A percentile compares a stretch with the other conserved stretches of the same genome.
phyloP scores from a whole-genome alignment of 2,888 invertebrate species.

The Synergus gifuensis region DNA sequence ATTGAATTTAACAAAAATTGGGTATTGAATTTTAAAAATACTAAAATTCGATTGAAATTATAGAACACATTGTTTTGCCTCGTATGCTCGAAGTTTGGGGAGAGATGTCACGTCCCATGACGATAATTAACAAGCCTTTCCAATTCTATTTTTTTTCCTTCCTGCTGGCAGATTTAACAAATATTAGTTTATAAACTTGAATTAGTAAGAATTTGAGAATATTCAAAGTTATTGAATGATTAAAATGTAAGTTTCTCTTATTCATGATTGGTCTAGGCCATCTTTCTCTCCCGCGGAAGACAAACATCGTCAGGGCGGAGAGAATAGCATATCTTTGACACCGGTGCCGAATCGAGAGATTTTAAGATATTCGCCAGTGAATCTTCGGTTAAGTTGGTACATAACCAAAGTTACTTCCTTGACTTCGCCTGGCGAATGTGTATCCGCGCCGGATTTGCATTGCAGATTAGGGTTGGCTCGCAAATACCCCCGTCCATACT shows the following conservation, averaged over 20 bases:
- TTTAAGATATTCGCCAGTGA: conserved; percentile 37
- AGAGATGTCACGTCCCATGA: background rate
- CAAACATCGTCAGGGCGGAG: conserved; percentile 5
- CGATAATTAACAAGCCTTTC: background rate
- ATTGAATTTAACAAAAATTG: background rate
- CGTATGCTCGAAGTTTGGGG: background rate
- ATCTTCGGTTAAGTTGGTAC: conserved; percentile 36
- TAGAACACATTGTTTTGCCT: no score
- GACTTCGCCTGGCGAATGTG: conserved; percentile 53
- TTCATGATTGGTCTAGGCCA: conserved; percentile 3
- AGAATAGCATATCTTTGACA: background rate
- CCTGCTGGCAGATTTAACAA: background rate
- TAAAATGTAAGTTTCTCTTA: background rate
- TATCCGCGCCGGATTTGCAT: conserved; percentile 61
- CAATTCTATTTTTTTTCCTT: no score
- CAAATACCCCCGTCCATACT: conserved; percentile 55
- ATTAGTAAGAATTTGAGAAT: background rate
- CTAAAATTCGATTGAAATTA: no score
- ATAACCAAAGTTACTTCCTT: conserved; percentile 45
- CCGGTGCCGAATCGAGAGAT: background rate
- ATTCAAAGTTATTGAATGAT: background rate
- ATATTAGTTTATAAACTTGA: background rate
- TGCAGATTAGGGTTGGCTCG: conserved; percentile 62
- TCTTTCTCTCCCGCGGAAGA: conserved; percentile 7
- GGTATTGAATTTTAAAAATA: no score